phyloP scores from a whole-genome alignment of 2,888 invertebrate species.

The Xylophagus ater region DNA sequence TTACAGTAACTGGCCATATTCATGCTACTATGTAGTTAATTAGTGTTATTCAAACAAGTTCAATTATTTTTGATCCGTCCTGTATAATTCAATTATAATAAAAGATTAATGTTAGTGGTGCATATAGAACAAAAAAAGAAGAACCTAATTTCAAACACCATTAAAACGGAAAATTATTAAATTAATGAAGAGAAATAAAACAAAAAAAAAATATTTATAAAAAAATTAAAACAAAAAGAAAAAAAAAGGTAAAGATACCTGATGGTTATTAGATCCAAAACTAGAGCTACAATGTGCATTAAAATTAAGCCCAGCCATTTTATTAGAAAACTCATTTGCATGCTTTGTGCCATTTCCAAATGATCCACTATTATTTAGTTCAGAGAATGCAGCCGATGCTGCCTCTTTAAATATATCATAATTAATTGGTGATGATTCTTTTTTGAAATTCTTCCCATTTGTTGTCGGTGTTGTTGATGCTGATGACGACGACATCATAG shows the following conservation, averaged over 20 bases:
- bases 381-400: conserved; percentile 18
- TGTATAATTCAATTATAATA: no score
- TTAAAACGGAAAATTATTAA: conserved; percentile 2
- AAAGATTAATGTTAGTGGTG: conserved; percentile 15
- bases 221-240: conserved; percentile 7
- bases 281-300: conserved; percentile 12
- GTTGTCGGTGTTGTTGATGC: neutral
- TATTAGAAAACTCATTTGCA: conserved; percentile 19
- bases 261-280: conserved; percentile 11
- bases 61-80: no score
- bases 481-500: neutral
- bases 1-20: no score
- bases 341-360: neutral
- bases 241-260: conserved; percentile 9
- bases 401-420: conserved; percentile 18
- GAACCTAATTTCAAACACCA: conserved; percentile 7
- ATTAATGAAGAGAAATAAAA: conserved; percentile 1
- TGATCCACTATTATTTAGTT: conserved; percentile 13
- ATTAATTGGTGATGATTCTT: conserved; percentile 1
- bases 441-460: neutral
- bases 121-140: conserved; percentile 13
- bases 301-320: conserved; percentile 14
- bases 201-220: conserved; percentile 1
- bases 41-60: no score
- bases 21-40: no score